Percentiles rank a stretch among this genome's conserved stretches.
Conservation (phyloP, 2,888 invertebrate genomes). For the Limnephilus marmoratus region DNA sequence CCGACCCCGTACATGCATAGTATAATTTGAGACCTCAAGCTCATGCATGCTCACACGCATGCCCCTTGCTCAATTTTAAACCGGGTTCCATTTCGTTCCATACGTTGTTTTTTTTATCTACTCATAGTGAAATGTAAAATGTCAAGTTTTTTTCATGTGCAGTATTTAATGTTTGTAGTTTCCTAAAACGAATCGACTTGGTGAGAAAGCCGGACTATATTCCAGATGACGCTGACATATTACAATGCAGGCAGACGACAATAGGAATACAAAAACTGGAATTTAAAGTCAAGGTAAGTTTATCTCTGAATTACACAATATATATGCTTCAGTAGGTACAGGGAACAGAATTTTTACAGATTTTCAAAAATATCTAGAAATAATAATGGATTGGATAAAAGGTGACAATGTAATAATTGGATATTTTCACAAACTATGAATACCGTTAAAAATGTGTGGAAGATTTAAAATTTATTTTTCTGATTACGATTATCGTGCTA, state of each 20-base stretch:
- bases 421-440: too few species aligned
- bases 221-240: conserved; percentile 86
- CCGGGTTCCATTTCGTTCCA: neutral
- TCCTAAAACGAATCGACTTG: conserved; percentile 83
- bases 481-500: too few species aligned
- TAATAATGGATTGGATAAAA: too few species aligned
- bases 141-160: neutral
- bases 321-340: too few species aligned
- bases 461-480: too few species aligned
- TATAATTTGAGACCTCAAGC: too few species aligned
- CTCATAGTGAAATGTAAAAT: neutral
- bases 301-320: neutral
- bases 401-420: too few species aligned
- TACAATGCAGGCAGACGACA: conserved; percentile 86
- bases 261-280: conserved; percentile 86
- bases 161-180: conserved; percentile 75
- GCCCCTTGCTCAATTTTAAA: neutral
- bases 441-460: too few species aligned
- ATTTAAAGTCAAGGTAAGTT: conserved; percentile 80
- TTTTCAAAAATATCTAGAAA: too few species aligned
- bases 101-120: neutral
- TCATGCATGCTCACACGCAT: too few species aligned
- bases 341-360: neutral
- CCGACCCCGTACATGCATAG: too few species aligned
- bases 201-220: conserved; percentile 81